Evolutionary conservation across 2,888 invertebrate species (phyloP).

Genomic region (Pseudococcus longispinus): DNA sequence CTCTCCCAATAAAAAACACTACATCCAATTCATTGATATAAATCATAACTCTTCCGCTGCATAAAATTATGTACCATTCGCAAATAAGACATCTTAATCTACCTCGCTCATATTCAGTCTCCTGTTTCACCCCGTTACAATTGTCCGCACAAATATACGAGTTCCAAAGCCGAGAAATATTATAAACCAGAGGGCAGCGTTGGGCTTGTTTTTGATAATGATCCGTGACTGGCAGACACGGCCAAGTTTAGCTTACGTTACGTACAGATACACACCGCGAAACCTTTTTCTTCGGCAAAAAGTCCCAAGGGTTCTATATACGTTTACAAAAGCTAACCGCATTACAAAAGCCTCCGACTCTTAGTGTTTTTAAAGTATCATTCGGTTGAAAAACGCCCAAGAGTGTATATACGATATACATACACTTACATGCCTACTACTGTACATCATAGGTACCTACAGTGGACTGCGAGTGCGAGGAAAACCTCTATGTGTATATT

Average conservation of each 20-base stretch:
- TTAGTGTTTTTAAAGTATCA: constrained; percentile 46
- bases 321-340: constrained; percentile 39
- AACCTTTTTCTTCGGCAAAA: constrained; percentile 18
- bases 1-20: too few species aligned
- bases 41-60: too few species aligned
- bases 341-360: constrained; percentile 38
- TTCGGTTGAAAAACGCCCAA: constrained; percentile 9
- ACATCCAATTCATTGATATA: too few species aligned
- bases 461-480: neutral
- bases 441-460: neutral
- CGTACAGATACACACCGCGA: neutral
- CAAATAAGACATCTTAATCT: neutral
- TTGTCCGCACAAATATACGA: neutral
- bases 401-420: neutral
- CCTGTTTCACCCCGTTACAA: neutral
- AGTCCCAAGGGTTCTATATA: constrained; percentile 41
- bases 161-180: neutral
- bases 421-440: neutral
- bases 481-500: neutral
- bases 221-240: constrained; percentile 23
- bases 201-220: constrained; percentile 21
- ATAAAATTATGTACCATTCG: neutral
- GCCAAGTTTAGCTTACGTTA: neutral
- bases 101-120: neutral
- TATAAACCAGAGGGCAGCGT: neutral